phyloP scores from a whole-genome alignment of 2,113 vertebrate genomes.

The Sceloporus undulatus region DNA sequence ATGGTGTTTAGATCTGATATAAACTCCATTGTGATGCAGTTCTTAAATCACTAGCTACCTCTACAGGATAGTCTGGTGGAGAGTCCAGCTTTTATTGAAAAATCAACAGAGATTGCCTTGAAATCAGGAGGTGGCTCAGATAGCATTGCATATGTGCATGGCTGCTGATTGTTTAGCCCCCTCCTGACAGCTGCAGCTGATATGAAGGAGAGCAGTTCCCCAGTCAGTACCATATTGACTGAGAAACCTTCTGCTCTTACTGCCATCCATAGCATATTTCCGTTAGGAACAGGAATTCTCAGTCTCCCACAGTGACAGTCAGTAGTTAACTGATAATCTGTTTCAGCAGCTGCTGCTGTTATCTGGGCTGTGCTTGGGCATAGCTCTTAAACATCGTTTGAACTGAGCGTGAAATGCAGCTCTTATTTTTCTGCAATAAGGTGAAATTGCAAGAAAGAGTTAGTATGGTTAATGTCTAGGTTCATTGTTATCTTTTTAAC shows the following conservation, averaged over 20 bases:
- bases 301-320: not conserved
- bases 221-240: not conserved
- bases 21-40: not conserved
- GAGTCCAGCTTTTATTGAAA: not conserved
- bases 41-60: not conserved
- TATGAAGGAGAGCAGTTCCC: not conserved
- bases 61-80: no score
- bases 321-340: not conserved
- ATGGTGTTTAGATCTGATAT: no score
- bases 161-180: not conserved
- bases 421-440: not conserved
- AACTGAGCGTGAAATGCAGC: not conserved
- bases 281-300: not conserved
- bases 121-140: not conserved
- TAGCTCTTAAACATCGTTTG: not conserved
- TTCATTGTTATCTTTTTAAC: not conserved
- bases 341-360: not conserved
- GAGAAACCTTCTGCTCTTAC: not conserved
- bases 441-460: not conserved
- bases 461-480: not conserved
- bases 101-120: not conserved
- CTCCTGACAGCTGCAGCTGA: not conserved
- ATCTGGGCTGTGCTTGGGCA: not conserved
- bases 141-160: not conserved
- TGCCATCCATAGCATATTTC: not conserved